Evolutionary conservation across 2,797 vertebrate species (phyloP), one percentile per base, ranked within the genome.

Genomic region (Ambastaia sidthimunki): DNA sequence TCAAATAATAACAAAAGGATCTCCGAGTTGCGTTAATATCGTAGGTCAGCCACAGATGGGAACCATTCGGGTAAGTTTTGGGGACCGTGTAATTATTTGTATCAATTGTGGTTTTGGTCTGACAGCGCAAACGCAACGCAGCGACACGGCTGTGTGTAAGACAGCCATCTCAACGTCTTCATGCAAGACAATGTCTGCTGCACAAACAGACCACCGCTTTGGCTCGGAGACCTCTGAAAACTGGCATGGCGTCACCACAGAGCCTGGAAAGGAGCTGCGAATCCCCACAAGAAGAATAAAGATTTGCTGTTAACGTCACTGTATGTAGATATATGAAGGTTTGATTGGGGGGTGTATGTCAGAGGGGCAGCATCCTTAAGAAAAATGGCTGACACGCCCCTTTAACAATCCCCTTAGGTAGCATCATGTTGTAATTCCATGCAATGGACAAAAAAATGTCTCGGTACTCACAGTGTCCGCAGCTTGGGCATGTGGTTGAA

Each of bases 401-500:
- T 23, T 16, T 48, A 23, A 23, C 7, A 25, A 4, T 34, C n/a
- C 44, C 59, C 72, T 16, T 13, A 21, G n/a, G n/a, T 34, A 57
- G 34, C 54, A 48, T 59, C 18, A 25, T 21, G 67, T 23, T 21
- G 69, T 71, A 47, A 31, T 69, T 41, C n/a, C 48, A n/a, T 59
- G 21, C 69, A 69, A 47, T 50, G n/a, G 34, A 62, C 16, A 31
- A 44, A 47, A 41, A 80, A 6, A n/a, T 37, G 9, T 11, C 44
- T 31, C 48, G 47, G 69, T 95, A 99, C 98, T 99, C 86, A 99
- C 98, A 99, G 93, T 2, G 98, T 99, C 85, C 98, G 96, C 86
- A 99, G 95, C 93, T 98, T 99, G 37, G 98, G 98, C 98, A 99
- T 99, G 91, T 99, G 98, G 89, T 99, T 99, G 94, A 99, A 99